A percentile compares a stretch with the other conserved stretches of the same genome.
Evolutionary conservation across 2,797 vertebrate genomes (phyloP).

Genomic region (Antennarius maculatus): DNA sequence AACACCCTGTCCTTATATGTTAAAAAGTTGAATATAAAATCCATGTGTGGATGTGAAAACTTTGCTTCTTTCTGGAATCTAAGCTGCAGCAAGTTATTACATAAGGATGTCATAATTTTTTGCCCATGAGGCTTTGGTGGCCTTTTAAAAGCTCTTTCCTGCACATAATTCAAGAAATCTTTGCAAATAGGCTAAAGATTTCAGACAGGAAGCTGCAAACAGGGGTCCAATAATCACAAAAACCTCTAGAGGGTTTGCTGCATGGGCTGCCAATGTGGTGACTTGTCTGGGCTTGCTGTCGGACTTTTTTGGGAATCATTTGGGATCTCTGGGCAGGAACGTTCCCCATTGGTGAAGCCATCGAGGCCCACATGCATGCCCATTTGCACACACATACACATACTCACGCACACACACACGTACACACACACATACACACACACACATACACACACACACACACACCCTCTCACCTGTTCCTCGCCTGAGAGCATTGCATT

Average conservation of each 20-base stretch:
- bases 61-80: neutral
- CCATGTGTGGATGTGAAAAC: too few relatives aligned
- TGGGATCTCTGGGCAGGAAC: constrained; percentile 45
- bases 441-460: constrained; percentile 28
- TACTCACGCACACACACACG: constrained; percentile 36
- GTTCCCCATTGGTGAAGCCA: constrained; percentile 32
- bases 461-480: constrained; percentile 44
- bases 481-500: constrained; percentile 55
- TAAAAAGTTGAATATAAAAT: too few relatives aligned
- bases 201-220: constrained; percentile 28
- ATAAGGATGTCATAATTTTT: constrained; percentile 19
- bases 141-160: constrained; percentile 51
- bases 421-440: constrained; percentile 16
- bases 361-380: neutral
- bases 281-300: constrained; percentile 54
- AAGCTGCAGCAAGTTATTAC: constrained; percentile 5
- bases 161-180: constrained; percentile 39
- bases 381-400: constrained; percentile 22
- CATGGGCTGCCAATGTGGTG: constrained; percentile 5
- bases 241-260: constrained; percentile 46
- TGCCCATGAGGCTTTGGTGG: constrained; percentile 21
- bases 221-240: constrained; percentile 40
- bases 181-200: constrained; percentile 23
- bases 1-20: too few relatives aligned
- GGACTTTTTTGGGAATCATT: constrained; percentile 52